A percentile compares a stretch with the other conserved stretches of the same genome.
phyloP scores from a whole-genome alignment of 1,140 invertebrate genomes.

The Colletes gigas region DNA sequence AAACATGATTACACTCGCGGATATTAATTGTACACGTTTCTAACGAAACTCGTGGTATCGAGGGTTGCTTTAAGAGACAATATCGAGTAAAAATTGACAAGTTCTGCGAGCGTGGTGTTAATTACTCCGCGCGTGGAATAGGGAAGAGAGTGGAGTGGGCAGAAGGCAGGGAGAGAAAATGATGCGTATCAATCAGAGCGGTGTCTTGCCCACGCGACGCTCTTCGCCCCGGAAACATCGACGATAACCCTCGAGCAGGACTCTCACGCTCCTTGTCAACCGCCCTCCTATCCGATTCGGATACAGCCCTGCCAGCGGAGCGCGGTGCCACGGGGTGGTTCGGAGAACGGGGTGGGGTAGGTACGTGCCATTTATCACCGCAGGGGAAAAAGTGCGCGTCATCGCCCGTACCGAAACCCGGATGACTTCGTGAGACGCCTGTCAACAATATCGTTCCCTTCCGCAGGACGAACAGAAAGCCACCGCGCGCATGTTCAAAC shows the following conservation, averaged over 20 bases:
- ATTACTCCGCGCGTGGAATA: neutral
- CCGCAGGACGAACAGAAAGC: conserved; percentile 11
- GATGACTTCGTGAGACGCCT: conserved; percentile 76
- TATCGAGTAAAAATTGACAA: no score
- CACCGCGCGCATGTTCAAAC: neutral
- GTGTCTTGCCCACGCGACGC: conserved; percentile 69
- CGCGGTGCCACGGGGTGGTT: conserved; percentile 28
- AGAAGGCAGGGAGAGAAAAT: conserved; percentile 13
- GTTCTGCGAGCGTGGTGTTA: neutral
- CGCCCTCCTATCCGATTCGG: conserved; percentile 37
- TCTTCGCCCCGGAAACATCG: conserved; percentile 49
- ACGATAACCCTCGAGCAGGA: conserved; percentile 49
- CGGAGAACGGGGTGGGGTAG: conserved; percentile 40
- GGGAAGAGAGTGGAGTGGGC: neutral
- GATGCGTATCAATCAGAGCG: conserved; percentile 72
- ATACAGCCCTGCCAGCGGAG: conserved; percentile 25
- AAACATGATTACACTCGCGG: no score
- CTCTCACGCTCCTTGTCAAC: conserved; percentile 66
- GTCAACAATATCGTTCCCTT: conserved; percentile 74
- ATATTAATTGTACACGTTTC: no score
- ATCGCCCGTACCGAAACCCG: conserved; percentile 72
- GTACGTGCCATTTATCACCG: conserved; percentile 76
- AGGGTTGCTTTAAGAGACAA: no score
- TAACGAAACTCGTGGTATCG: no score
- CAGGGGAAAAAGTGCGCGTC: conserved; percentile 75